These are phyloP conservation scores for Pangasius krempfi DNA, from an alignment of 2,797 vertebrate species.

Conservation along the genomic window DNA sequence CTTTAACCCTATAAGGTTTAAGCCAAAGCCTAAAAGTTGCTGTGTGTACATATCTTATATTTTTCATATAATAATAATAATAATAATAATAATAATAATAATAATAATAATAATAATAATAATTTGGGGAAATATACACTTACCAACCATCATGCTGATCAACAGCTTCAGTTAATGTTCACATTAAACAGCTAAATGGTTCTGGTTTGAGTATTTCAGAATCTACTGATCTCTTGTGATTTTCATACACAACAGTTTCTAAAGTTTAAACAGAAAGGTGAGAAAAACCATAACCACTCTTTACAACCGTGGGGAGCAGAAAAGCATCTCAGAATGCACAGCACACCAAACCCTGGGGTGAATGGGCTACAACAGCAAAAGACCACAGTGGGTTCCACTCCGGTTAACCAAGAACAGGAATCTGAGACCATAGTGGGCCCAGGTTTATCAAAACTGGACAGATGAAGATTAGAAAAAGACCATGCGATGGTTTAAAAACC, in stretches of 20 bases:
- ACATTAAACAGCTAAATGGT: background rate
- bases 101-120: background rate
- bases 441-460: background rate
- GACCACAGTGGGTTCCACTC: background rate
- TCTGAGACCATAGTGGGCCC: too few relatives aligned
- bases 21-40: background rate
- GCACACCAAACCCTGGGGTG: background rate
- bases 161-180: background rate
- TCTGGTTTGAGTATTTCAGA: background rate
- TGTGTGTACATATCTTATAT: background rate
- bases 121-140: background rate
- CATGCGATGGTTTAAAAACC: background rate
- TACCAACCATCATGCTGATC: background rate
- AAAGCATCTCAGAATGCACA: conserved; percentile 1
- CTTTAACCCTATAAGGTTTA: background rate
- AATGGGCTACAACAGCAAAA: background rate
- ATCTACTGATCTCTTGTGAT: background rate
- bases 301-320: conserved; percentile 2
- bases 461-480: background rate
- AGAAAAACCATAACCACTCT: background rate
- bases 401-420: background rate
- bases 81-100: background rate
- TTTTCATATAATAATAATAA: background rate
- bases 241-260: background rate
- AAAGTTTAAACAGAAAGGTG: background rate